These are phyloP conservation scores for Pseudois nayaur DNA, from an alignment of 2,113 vertebrate species.

Conservation along the genomic window DNA sequence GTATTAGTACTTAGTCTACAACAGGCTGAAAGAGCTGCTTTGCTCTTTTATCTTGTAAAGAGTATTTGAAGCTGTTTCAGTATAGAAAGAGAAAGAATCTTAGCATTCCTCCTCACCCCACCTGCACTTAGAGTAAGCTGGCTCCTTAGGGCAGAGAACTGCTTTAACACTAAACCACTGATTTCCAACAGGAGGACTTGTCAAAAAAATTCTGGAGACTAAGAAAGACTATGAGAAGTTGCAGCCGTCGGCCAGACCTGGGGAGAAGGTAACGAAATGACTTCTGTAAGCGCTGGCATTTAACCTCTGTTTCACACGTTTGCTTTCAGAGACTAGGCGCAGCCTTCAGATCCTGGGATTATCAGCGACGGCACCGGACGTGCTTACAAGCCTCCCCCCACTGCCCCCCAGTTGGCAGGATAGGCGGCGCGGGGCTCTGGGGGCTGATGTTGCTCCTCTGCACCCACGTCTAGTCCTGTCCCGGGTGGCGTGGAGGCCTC, in stretches of 20 bases:
- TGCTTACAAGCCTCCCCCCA: accelerated
- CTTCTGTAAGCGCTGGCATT: accelerated
- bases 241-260: conserved; percentile 75
- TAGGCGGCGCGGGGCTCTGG: neutral
- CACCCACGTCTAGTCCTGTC: neutral
- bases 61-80: neutral
- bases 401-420: accelerated
- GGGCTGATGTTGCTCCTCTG: accelerated
- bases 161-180: neutral
- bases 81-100: neutral
- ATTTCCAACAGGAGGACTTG: conserved; percentile 89
- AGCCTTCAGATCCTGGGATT: accelerated
- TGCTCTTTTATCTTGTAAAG: neutral
- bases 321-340: neutral
- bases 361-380: accelerated
- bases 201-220: conserved; percentile 95
- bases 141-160: neutral
- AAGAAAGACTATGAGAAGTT: conserved; percentile 93
- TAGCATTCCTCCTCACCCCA: accelerated
- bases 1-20: neutral
- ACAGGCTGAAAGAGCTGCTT: neutral
- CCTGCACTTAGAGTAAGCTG: neutral
- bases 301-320: accelerated
- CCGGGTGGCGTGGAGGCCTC: neutral
- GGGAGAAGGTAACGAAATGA: conserved; percentile 84